These are phyloP conservation scores for Myiotriccus ornatus DNA, from an alignment of 2,797 vertebrate genomes.

Conservation along the genomic window DNA sequence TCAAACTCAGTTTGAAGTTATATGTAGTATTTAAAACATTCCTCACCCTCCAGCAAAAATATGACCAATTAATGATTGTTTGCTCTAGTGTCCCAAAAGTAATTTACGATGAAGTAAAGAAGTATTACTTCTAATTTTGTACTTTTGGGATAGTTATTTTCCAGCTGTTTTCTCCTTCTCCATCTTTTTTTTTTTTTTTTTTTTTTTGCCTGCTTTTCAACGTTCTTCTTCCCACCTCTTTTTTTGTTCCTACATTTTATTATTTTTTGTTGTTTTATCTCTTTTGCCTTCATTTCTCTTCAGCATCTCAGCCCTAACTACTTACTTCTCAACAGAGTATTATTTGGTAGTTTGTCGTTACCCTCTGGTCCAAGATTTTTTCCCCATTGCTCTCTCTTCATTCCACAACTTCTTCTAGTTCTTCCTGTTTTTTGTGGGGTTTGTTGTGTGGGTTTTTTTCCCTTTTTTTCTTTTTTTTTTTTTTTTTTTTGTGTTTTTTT, in stretches of 20 bases:
- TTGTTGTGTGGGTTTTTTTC: too few species aligned
- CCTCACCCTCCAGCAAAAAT: neutral
- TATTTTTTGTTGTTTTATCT: neutral
- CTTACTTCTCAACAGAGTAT: neutral
- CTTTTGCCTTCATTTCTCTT: neutral
- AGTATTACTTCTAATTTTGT: neutral
- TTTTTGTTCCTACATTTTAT: neutral
- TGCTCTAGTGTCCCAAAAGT: neutral
- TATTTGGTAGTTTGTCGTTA: neutral
- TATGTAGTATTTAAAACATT: neutral
- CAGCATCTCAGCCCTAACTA: neutral
- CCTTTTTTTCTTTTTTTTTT: too few species aligned
- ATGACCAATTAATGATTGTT: neutral
- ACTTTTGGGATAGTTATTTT: neutral
- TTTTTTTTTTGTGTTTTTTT: too few species aligned
- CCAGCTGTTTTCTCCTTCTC: neutral
- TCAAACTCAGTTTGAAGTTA: neutral
- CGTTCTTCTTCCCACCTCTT: fast-evolving
- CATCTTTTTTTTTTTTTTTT: neutral
- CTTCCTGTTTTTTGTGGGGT: neutral
- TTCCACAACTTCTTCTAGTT: neutral
- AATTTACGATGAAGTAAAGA: neutral
- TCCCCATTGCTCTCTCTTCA: neutral
- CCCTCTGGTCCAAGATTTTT: neutral
- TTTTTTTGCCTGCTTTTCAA: neutral